Evolutionary conservation across 2,888 invertebrate genomes (phyloP).

Genomic region (Merodon equestris): DNA sequence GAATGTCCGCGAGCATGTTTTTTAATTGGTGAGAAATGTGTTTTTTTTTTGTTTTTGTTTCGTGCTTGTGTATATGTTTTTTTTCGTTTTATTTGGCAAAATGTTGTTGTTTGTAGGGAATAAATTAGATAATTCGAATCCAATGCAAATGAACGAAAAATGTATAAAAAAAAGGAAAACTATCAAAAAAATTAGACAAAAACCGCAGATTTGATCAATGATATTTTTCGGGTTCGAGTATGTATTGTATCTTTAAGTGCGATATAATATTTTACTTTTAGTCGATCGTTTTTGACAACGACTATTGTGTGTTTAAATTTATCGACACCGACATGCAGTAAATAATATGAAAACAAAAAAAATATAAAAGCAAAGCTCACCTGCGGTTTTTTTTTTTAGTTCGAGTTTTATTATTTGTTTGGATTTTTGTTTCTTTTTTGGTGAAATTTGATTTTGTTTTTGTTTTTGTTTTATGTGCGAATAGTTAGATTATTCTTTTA

Average conservation of each 20-base stretch:
- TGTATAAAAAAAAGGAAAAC: constrained; percentile 25
- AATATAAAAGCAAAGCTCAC: constrained; percentile 48
- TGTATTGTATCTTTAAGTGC: background rate
- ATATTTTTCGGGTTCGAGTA: no score
- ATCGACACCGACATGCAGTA: constrained; percentile 59
- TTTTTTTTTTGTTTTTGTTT: constrained; percentile 35
- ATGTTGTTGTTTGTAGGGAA: constrained; percentile 53
- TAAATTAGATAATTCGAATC: constrained; percentile 34
- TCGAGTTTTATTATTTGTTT: constrained; percentile 17
- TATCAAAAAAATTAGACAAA: constrained; percentile 17
- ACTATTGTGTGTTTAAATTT: constrained; percentile 39
- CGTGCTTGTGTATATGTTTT: constrained; percentile 6
- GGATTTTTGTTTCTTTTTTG: constrained; percentile 22
- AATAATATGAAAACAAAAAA: constrained; percentile 26
- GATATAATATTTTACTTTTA: background rate
- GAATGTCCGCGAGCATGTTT: constrained; percentile 66
- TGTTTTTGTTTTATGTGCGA: constrained; percentile 29
- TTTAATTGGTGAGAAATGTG: constrained; percentile 57
- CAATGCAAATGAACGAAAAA: constrained; percentile 38
- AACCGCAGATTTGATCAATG: constrained; percentile 8
- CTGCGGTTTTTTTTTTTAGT: constrained; percentile 49
- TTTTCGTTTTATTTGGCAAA: constrained; percentile 13
- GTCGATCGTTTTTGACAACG: background rate
- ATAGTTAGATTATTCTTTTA: constrained; percentile 52
- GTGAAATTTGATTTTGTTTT: constrained; percentile 23